Evolutionary conservation across 2,888 invertebrate species (phyloP).

Genomic region (Papilio elwesi): DNA sequence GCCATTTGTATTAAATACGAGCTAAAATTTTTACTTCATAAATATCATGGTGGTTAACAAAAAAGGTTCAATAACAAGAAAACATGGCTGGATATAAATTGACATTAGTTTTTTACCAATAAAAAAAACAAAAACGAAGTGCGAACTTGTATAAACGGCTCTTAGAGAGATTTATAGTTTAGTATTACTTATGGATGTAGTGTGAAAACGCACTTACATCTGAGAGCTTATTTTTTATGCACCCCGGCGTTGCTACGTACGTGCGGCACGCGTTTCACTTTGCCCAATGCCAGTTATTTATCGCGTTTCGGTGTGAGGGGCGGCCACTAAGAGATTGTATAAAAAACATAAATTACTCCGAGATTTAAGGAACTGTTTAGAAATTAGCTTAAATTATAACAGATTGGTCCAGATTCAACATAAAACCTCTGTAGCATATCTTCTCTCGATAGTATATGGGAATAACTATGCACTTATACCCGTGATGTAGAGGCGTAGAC

Average conservation of each 20-base stretch:
- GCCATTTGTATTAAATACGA: no score
- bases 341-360: constrained; percentile 46
- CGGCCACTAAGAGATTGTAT: constrained; percentile 49
- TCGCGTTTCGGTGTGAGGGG: constrained; percentile 50
- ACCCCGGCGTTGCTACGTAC: constrained; percentile 63
- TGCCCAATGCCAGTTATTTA: constrained; percentile 68
- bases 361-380: constrained; percentile 13
- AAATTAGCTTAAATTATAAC: not conserved
- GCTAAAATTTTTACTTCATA: no score
- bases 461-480: no score
- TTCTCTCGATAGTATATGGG: no score
- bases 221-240: constrained; percentile 81
- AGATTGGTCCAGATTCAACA: not conserved
- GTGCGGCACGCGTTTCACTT: constrained; percentile 65
- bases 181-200: constrained; percentile 53
- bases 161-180: constrained; percentile 45
- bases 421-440: not conserved
- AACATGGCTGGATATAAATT: constrained; percentile 10
- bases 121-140: constrained; percentile 8
- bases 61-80: not conserved
- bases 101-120: constrained; percentile 1
- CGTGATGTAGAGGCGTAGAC: no score
- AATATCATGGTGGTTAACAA: no score
- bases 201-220: constrained; percentile 69
- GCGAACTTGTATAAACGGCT: constrained; percentile 27